Conservation (phyloP, 2,888 invertebrate species). For the Neoaliturus tenellus region DNA sequence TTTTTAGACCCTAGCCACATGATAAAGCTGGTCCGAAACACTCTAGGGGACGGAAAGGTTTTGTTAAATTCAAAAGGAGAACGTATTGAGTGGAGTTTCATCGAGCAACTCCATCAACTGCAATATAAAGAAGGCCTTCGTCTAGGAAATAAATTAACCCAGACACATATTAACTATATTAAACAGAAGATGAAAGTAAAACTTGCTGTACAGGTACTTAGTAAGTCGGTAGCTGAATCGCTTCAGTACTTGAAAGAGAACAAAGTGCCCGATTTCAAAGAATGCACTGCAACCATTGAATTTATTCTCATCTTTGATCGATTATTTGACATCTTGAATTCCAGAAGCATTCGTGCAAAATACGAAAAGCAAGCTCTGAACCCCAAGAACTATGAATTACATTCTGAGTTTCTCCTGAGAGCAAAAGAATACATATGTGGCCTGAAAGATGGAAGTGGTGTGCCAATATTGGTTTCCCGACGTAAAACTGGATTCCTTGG, state of each 20-base stretch:
- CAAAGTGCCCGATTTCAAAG: constrained; percentile 60
- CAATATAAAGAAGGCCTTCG: constrained; percentile 66
- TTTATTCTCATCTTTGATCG: constrained; percentile 55
- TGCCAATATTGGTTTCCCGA: constrained; percentile 22
- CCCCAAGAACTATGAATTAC: constrained; percentile 15
- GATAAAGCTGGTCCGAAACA: constrained; percentile 67
- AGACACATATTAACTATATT: constrained; percentile 60
- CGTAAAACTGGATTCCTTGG: constrained; percentile 51
- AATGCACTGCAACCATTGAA: constrained; percentile 59
- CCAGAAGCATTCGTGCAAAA: constrained; percentile 51
- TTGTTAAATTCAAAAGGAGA: constrained; percentile 55
- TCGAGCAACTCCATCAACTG: constrained; percentile 63
- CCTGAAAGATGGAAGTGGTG: constrained; percentile 14
- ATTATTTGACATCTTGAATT: constrained; percentile 52
- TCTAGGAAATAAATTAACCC: constrained; percentile 63
- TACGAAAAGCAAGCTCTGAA: constrained; percentile 52
- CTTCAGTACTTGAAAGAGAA: constrained; percentile 55
- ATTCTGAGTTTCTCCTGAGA: constrained; percentile 45
- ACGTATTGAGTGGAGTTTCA: constrained; percentile 63
- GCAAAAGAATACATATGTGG: constrained; percentile 25
- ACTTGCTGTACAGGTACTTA: constrained; percentile 61
- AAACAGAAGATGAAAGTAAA: constrained; percentile 66
- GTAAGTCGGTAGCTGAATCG: constrained; percentile 61
- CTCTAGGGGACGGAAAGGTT: constrained; percentile 64
- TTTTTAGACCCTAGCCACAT: constrained; percentile 65